phyloP scores from a whole-genome alignment of 2,113 vertebrate genomes.

The Pristiophorus japonicus region DNA sequence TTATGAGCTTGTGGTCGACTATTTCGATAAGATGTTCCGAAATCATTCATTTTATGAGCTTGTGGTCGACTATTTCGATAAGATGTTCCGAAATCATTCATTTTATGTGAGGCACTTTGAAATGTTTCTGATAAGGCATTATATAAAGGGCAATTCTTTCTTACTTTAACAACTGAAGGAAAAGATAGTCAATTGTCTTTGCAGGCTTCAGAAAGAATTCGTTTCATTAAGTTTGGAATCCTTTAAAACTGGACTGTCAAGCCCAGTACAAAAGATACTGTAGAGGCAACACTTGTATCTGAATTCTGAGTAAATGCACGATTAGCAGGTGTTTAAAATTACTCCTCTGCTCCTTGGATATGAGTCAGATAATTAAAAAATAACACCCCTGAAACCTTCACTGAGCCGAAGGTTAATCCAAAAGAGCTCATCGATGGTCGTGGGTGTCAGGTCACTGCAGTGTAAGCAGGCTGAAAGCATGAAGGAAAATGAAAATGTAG shows the following conservation, averaged over 20 bases:
- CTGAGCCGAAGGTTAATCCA: neutral
- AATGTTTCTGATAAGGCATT: neutral
- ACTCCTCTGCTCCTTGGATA: neutral
- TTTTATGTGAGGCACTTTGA: neutral
- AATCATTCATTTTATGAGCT: too few relatives aligned
- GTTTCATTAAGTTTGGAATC: neutral
- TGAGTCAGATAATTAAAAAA: neutral
- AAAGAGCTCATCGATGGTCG: neutral
- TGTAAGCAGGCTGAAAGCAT: neutral
- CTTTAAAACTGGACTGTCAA: neutral
- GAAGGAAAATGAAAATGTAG: neutral
- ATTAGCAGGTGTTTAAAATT: neutral
- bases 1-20: too few relatives aligned
- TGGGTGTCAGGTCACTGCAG: neutral
- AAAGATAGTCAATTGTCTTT: neutral
- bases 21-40: too few relatives aligned
- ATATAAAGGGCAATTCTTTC: neutral
- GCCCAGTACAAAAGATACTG: neutral
- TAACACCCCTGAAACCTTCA: neutral
- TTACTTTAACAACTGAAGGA: neutral
- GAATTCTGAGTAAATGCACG: neutral
- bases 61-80: neutral
- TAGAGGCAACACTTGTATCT: neutral
- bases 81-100: neutral
- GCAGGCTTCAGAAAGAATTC: neutral